These are phyloP conservation scores for Rhopalosiphum maidis DNA, from an alignment of 1,140 invertebrate genomes.

Conservation along the genomic window DNA sequence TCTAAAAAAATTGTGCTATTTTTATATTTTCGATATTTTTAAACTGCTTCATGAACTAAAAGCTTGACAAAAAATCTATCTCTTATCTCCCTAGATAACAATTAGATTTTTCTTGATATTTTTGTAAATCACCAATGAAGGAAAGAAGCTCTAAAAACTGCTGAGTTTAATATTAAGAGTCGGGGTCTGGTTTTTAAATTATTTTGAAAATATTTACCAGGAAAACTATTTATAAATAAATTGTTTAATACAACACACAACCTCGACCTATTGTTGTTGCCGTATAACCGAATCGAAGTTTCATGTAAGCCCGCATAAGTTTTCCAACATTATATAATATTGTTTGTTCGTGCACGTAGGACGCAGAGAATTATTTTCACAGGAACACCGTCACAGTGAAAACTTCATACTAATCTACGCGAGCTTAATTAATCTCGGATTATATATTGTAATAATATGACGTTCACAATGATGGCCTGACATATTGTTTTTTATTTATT, in stretches of 20 bases:
- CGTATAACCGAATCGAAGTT: slow-evolving; percentile 39
- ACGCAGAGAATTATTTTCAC: slow-evolving; percentile 26
- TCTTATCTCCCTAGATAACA: not conserved
- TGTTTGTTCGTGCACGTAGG: not conserved
- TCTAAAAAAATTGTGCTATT: too few species aligned
- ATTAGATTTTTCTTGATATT: not conserved
- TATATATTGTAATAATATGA: not conserved
- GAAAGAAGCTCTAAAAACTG: not conserved
- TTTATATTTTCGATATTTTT: too few species aligned
- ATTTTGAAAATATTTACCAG: not conserved
- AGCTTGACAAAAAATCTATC: not conserved
- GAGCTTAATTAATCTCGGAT: slow-evolving; percentile 36
- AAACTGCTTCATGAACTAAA: not conserved
- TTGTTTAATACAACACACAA: not conserved
- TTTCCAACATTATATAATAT: slow-evolving; percentile 12
- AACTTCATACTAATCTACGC: slow-evolving; percentile 30
- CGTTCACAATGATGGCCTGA: not conserved
- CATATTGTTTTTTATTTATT: slow-evolving; percentile 19
- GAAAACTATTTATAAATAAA: slow-evolving; percentile 24
- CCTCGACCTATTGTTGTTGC: not conserved
- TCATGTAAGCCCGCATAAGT: slow-evolving; percentile 26
- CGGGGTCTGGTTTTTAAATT: not conserved
- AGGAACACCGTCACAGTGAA: slow-evolving; percentile 9
- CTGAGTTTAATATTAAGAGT: not conserved
- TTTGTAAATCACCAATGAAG: not conserved